phyloP scores from a whole-genome alignment of 2,888 invertebrate genomes.

The Drosophila mayaguana region DNA sequence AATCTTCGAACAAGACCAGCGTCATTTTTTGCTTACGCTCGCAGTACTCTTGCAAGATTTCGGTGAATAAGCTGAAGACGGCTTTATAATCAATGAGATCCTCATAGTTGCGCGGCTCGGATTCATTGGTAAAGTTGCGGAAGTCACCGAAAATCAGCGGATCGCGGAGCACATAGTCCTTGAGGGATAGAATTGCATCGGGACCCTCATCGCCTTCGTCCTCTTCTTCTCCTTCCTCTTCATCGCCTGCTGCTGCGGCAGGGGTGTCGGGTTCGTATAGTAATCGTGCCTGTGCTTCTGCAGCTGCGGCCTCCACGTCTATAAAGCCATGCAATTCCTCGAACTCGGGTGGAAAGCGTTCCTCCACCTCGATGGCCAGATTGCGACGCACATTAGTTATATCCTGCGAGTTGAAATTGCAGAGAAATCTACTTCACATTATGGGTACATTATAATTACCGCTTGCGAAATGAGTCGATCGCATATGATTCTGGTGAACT shows the following conservation, averaged over 20 bases:
- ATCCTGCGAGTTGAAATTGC: slow-evolving; percentile 86
- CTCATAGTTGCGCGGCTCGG: slow-evolving; percentile 93
- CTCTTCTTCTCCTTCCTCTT: slow-evolving; percentile 52
- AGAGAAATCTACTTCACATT: neutral
- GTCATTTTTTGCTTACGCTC: slow-evolving; percentile 90
- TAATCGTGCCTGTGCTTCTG: slow-evolving; percentile 62
- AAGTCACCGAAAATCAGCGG: slow-evolving; percentile 96
- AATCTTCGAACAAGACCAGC: slow-evolving; percentile 95
- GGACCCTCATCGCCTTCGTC: slow-evolving; percentile 52
- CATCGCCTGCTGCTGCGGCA: slow-evolving; percentile 31
- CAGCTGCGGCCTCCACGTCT: slow-evolving; percentile 61
- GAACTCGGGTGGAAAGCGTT: slow-evolving; percentile 83
- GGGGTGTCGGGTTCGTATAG: slow-evolving; percentile 57
- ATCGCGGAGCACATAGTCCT: slow-evolving; percentile 91
- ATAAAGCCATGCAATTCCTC: slow-evolving; percentile 77
- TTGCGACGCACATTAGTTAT: slow-evolving; percentile 87
- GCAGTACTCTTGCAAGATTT: slow-evolving; percentile 95
- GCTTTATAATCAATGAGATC: slow-evolving; percentile 96
- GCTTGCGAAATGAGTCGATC: slow-evolving; percentile 92
- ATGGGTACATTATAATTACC: slow-evolving; percentile 80
- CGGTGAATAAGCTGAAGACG: slow-evolving; percentile 94
- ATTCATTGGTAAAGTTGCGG: slow-evolving; percentile 92
- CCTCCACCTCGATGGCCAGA: slow-evolving; percentile 87
- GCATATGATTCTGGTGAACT: slow-evolving; percentile 93
- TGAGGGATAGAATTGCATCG: slow-evolving; percentile 56